A percentile compares a stretch with the other conserved stretches of the same genome.
Conservation (phyloP, 2,113 vertebrate genomes). For the Malaclemys terrapin region DNA sequence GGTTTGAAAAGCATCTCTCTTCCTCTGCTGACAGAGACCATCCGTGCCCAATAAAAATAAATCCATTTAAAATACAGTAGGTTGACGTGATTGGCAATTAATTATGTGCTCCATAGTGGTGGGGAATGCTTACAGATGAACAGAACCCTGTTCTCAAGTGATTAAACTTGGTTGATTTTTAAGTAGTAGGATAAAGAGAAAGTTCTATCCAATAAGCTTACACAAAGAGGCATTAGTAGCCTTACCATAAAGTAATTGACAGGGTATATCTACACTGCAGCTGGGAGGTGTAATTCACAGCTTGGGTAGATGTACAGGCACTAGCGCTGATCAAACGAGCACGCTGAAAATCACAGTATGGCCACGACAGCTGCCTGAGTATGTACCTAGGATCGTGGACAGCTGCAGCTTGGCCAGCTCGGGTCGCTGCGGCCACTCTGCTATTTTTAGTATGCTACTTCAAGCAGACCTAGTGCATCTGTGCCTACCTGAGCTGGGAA, state of each 20-base stretch:
- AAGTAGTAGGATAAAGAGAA: constrained; percentile 24
- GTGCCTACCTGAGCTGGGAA: neutral
- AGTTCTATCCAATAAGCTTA: neutral
- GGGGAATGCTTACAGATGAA: constrained; percentile 44
- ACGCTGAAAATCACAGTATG: neutral
- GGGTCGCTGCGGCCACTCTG: neutral
- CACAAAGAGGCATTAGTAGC: constrained; percentile 27
- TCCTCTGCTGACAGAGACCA: neutral
- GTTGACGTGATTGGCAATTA: constrained; percentile 51
- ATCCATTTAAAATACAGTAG: constrained; percentile 42
- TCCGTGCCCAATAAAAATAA: constrained; percentile 54
- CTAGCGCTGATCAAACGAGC: neutral
- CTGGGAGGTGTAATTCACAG: neutral
- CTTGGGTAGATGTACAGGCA: neutral
- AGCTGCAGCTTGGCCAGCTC: neutral
- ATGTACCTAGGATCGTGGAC: neutral
- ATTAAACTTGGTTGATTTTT: constrained; percentile 39
- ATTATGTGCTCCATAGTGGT: constrained; percentile 48
- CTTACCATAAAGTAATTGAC: constrained; percentile 51
- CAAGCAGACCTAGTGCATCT: neutral
- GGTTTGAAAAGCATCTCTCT: neutral
- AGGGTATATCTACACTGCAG: neutral
- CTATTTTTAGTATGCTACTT: neutral
- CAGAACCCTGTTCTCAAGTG: constrained; percentile 20
- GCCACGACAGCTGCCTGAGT: neutral